Base-by-base conservation (phyloP, 64 coral and sea anemone species). In the Orbicella faveolata region DNA sequence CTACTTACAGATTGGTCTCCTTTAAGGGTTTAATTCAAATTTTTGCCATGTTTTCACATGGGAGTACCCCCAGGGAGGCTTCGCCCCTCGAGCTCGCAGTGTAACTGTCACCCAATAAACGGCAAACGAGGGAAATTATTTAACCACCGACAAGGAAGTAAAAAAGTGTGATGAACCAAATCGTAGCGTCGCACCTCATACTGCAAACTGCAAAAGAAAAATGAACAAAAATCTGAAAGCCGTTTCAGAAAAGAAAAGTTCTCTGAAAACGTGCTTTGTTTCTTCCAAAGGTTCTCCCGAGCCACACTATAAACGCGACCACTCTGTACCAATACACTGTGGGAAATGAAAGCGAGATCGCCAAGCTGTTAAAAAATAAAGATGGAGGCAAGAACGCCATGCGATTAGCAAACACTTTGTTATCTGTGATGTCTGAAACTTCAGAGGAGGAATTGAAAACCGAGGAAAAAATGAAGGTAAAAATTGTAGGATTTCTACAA, bases 381-480 rank as follows among this genome's bases (percentile, higher is more conserved):
- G 90, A 93, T 34, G 63, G 93, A 48, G 82, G 93, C 21, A 94
- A 96, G 41, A 78, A 70, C 16, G 95, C 95, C 18, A 96, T 89
- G 18, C 91, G 90, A 19, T 88, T 96, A 0, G 95, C 95, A 0
- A 96, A 77, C n/a, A 89, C 91, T 8, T 83, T 96, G 9, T 72
- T 96, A 1, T 96, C 95, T 0, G 82, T 96, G 36, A 90, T 96
- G 33, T 96, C 95, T 41, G 55, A 41, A 17, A 66, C 90, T 41
- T 12, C 92, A 25, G 78, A 75, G 0, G 67, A 65, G 6, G 54
- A 41, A 65, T 52, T 94, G 21, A 72, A 84, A 73, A 81, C 18
- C 21, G 14, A 83, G 20, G 92, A 96, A 23, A 96, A 94, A 63
- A 94, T 96, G 14, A 89, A 91, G 81, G 95, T 96, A 70, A 26